Base-by-base conservation (phyloP, 2,797 vertebrate genomes). In the Anguilla marmorata region DNA sequence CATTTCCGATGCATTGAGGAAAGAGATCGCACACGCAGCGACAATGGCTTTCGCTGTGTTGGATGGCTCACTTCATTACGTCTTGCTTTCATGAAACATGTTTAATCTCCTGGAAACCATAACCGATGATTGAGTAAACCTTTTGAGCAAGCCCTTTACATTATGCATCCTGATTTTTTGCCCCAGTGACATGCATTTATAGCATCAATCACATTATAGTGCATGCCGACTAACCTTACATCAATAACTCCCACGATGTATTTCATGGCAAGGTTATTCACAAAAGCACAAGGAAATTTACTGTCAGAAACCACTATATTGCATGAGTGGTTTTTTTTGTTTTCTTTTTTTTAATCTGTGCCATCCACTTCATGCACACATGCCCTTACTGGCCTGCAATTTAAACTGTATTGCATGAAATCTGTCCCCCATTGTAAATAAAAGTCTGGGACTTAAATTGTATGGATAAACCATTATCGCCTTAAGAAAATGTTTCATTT, bases 181-280 rank as follows among this genome's bases (percentile, higher is more conserved):
- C 45, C 79, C 45, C 79, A 82, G 79, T 82, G 79, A n/a, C 41
- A 50, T n/a, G 41, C 79, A 82, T 50, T 82, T 50, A 24, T 82
- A 8, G 50, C 24, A 50, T 48, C 45, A 79, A 79, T 41, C n/a
- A 79, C 45, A 82, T 82, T 41, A 80, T 21, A 2, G 19, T 7
- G 41, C 19, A 82, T 50, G 74, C 74, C 33, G 16, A 6, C 33
- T 69, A 30, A n/a, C 63, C 27, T 72, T 72, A 72, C 69, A 33
- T 79, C 74, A 79, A 21, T 41, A 82, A 79, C 74, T 79, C 74
- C 69, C 69, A 74, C 60, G 19, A 14, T 79, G 74, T 19, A 45
- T 79, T 79, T 45, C 74, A 79, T 79, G 33, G 37, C 72, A 37
- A 33, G 72, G 30, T 76, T 76, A 76, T 76, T 33, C 33, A 76